phyloP scores from a whole-genome alignment of 2,888 invertebrate genomes.

The Chelonus formosanus region DNA sequence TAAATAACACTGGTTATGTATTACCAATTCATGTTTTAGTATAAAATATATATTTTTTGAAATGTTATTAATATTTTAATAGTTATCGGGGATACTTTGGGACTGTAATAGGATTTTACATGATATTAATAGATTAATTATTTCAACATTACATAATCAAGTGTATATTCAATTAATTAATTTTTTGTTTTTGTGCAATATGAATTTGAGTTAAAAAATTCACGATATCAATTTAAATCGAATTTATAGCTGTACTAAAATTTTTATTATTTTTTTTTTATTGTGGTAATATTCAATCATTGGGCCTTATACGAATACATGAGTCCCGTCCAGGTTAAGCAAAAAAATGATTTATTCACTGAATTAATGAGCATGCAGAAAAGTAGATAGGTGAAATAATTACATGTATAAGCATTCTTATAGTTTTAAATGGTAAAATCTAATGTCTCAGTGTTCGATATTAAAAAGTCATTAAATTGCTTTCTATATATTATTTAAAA shows the following conservation, averaged over 20 bases:
- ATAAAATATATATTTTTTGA: constrained; percentile 36
- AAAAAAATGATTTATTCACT: background rate
- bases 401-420: background rate
- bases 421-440: background rate
- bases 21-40: constrained; percentile 30
- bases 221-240: background rate
- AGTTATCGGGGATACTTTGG: constrained; percentile 27
- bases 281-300: background rate
- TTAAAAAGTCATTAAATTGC: background rate
- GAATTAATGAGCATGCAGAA: background rate
- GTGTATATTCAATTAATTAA: background rate
- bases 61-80: constrained; percentile 34
- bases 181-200: constrained; percentile 9
- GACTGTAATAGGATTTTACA: constrained; percentile 15
- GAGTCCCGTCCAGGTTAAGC: constrained; percentile 27
- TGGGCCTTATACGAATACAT: constrained; percentile 3
- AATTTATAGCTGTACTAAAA: background rate
- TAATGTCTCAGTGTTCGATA: constrained; percentile 9
- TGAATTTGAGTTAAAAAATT: background rate
- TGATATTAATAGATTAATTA: constrained; percentile 9
- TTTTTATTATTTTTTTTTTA: background rate
- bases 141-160: background rate
- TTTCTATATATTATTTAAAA: background rate
- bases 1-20: constrained; percentile 29
- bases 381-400: background rate